Evolutionary conservation across 2,888 invertebrate species (phyloP), one percentile per base, ranked within the genome.

Genomic region (Philaethria dido): DNA sequence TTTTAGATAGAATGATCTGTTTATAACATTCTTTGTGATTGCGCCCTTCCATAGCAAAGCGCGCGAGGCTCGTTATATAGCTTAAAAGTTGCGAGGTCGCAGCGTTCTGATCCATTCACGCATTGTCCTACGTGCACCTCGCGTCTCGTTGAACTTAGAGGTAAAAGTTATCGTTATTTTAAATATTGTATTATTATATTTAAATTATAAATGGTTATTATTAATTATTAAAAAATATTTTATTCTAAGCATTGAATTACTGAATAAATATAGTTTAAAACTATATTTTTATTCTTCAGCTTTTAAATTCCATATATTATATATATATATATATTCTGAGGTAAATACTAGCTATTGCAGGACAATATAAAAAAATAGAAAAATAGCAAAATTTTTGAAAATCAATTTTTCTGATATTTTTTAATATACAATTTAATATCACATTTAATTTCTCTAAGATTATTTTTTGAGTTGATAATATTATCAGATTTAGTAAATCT

Each of bases 31-130:
- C 68, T 80, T 76, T 81, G 84, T 76, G 80, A 79, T 80, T 78
- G 78, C 79, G 81, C 86, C 87, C 85, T 87, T 81, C 87, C 85
- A 80, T 73, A 72, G 68, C 71, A 72, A 69, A 73, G 72, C 29
- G 73, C 29, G 73, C 55, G 64, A 63, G 73, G 76, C 75, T 74
- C 80, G 75, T 78, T 85, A 86, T 84, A 88, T 82, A 86, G 82
- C 80, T 78, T 74, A 74, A 73, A 69, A 74, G 72, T 76, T 69
- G 72, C 80, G 78, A 79, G 78, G 79, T 77, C 79, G 77, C 73
- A 59, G 75, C 76, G 79, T 82, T 84, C 81, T 74, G 78, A 78
- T 70, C 75, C 80, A 76, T 78, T 79, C 77, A 73, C 76, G 75
- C 76, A 75, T 64, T 70, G 69, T 67, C 73, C 72, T 72, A 71